Base-by-base conservation (phyloP, 2,797 vertebrate species). In the Sorex maritimensis region DNA sequence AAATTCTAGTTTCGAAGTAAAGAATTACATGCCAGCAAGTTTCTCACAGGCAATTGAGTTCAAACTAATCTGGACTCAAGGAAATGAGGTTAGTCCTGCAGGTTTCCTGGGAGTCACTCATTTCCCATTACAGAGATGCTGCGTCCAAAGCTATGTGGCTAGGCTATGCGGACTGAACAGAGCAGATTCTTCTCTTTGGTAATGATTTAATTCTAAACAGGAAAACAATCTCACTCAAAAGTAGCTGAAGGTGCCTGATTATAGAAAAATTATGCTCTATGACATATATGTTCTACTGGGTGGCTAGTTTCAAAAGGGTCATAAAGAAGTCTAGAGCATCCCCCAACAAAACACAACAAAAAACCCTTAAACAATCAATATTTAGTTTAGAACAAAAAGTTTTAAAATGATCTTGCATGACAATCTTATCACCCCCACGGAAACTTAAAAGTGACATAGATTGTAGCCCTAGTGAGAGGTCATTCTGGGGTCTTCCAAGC, bases 201-300 rank as follows among this genome's bases (percentile, higher is more conserved):
- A 85, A 85, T 67, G 95, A 78, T 88, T 94, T 93, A 95, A 90
- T 77, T 84, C 93, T 96, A 94, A 95, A 95, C 80, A 95, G 88
- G 88, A 93, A 95, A 92, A 74, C 93, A 68, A 86, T 92, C 94
- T 93, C 95, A 86, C 86, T 95, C 93, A 93, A 97, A 97, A 97
- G 97, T 96, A 97, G 97, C 97, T 96, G 97, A 98, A 97, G 97
- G 96, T 97, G 97, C 97, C 97, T 97, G 97, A 98, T 98, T 98
- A 98, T 97, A 98, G 97, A 98, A 98, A 96, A 96, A 96, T 71
- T 94, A 95, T 26, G 46, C 92, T 95, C 91, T 52, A 55, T 77
- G 46, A 79, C 28, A 65, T 13, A 73, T 61, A 94, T 44, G 28
- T 44, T 44, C 69, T 69, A 78, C 2, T 17, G 80, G 88, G 88